These are phyloP conservation scores for Drosophila bocki DNA, from an alignment of 1,140 invertebrate genomes.

Conservation along the genomic window DNA sequence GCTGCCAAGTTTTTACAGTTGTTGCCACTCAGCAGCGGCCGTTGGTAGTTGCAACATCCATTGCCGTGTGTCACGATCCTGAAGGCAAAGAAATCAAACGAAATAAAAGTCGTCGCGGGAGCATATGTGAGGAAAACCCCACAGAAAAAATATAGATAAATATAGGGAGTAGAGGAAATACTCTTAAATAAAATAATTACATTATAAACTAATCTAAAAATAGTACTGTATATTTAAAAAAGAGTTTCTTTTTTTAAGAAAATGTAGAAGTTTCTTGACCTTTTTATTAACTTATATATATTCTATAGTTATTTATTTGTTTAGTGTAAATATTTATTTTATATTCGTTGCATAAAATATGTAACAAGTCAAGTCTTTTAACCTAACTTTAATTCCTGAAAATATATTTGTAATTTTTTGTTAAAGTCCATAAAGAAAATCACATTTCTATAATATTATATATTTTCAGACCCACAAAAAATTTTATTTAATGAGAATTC, in stretches of 20 bases:
- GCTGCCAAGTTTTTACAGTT: conserved; percentile 24
- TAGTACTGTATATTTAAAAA: too few relatives aligned
- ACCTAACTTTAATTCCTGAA: neutral
- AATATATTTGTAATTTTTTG: neutral
- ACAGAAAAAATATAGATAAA: neutral
- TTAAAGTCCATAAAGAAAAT: neutral
- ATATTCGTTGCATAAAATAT: too few relatives aligned
- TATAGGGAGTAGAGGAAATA: neutral
- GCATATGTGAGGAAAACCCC: conserved; percentile 32
- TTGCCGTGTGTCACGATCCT: conserved; percentile 74
- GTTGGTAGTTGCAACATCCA: conserved; percentile 39
- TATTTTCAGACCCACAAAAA: neutral
- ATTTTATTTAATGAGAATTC: neutral
- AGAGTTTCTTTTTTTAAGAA: too few relatives aligned
- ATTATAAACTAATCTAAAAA: neutral
- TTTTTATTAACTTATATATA: too few relatives aligned
- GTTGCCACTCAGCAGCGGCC: conserved; percentile 4
- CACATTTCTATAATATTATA: neutral
- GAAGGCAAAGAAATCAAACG: conserved; percentile 65
- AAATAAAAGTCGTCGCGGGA: conserved; percentile 31
- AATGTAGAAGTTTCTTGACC: too few relatives aligned
- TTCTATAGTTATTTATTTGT: too few relatives aligned
- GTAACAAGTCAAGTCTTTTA: too few relatives aligned
- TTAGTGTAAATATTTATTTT: too few relatives aligned
- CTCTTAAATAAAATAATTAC: conserved; percentile 3